Evolutionary conservation across 1,140 invertebrate species (phyloP), one percentile per base, ranked within the genome.

Genomic region (Drosophila pallidifrons): DNA sequence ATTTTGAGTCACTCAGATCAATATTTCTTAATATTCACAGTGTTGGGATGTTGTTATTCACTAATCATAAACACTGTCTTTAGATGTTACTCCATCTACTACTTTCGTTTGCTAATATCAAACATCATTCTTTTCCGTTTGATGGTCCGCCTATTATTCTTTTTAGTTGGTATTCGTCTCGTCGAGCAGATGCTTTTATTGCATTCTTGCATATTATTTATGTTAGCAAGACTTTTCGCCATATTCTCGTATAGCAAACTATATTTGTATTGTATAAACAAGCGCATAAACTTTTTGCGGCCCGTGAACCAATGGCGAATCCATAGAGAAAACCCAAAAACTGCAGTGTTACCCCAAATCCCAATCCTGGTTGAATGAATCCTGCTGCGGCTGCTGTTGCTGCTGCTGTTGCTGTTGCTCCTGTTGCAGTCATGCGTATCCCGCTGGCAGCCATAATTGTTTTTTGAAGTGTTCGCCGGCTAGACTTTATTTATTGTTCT

Each of bases 401-500:
- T 13, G 57, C 20, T 46, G 41, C 20, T 20, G 52, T 13, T 35
- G 15, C 1, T 41, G 16, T 25, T 71, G 38, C 30, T 71, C 60
- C 52, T 59, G 55, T 45, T 57, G 74, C 69, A 73, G 59, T 58
- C 65, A 57, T 47, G 45, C 66, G 46, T 57, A 63, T 49, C 59
- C 75, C 75, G 63, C 52, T 86, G 71, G 75, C 79, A 75, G 76
- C 63, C 79, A 78, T 85, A 85, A 85, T 85, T 85, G 82, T 85
- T 85, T 85, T 74, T 72, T 70, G 77, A 79, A 86, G 82, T 73
- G 82, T 67, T 68, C 69, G 64, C 41, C 52, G 82, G 82, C 82
- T 86, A 86, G 82, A 86, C 82, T 87, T 82, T 86, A 86, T 86
- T 86, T 86, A 87, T 86, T 86, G 82, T 86, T 73, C n/a, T 45